Evolutionary conservation across 2,113 vertebrate species (phyloP), one percentile per base, ranked within the genome.

Genomic region (Aphelocoma coerulescens): DNA sequence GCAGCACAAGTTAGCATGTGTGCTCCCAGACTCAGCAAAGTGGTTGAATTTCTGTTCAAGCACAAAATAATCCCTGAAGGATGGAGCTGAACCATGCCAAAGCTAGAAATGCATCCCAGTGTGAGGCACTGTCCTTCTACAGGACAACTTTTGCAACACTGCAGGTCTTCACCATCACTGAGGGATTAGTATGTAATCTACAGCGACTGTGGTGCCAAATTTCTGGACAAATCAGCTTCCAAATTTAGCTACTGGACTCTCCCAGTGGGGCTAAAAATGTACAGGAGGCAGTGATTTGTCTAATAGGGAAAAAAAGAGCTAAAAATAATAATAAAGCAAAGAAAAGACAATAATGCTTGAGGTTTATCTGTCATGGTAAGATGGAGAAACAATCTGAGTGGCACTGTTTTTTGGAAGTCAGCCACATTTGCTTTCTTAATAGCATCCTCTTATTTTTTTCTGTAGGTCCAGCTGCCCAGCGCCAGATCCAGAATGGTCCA

Each of bases 401-500:
- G 15, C 27, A 35, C 7, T 27, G 30, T 11, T 67, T 69, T 83
- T 78, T 69, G 2, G 2, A 58, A 51, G n/a, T 46, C 35, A 71
- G 27, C 17, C 19, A 39, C 17, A 15, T 57, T 43, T 91, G 17
- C n/a, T 77, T 75, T 48, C 3, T 88, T 97, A 52, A 97, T 62
- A 67, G 18, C 7, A 4, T 33, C 44, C 81, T 79, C 18, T 66
- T 85, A 9, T 97, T 63, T 95, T 41, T 85, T 97, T 89, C 83
- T 93, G 18, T 93, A 99, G 99, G 99, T 98, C 99, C 99, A 95
- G 97, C 98, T 89, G 98, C 98, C 93, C 99, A 99, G 95, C 99
- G 99, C 83, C 99, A 99, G 96, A 96, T 98, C 86, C 98, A 98
- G 96, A 99, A 99, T 98, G 99, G 99, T 93, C 99, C 99, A 19